phyloP scores from a whole-genome alignment of 1,140 invertebrate species.

The Anoplophora glabripennis region DNA sequence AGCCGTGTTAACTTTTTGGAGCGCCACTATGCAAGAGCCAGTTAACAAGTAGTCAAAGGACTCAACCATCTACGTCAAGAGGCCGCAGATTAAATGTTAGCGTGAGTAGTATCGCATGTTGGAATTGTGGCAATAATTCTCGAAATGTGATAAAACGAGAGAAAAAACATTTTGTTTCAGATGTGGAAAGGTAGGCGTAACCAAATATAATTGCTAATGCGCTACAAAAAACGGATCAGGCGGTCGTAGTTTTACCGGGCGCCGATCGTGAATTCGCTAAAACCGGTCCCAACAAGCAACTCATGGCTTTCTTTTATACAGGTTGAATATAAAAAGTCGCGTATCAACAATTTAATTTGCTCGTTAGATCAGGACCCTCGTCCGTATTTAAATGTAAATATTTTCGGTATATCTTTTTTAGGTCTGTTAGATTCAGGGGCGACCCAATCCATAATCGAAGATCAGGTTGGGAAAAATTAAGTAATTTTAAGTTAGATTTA shows the following conservation, averaged over 20 bases:
- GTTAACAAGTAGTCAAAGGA: no score
- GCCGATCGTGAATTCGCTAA: not conserved
- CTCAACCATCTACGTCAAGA: not conserved
- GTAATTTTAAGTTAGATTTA: no score
- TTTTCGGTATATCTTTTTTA: constrained; percentile 1
- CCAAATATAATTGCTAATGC: not conserved
- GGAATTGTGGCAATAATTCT: not conserved
- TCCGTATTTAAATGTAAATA: constrained; percentile 9
- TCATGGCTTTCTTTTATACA: not conserved
- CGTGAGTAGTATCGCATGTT: not conserved
- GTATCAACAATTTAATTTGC: not conserved
- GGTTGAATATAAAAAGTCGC: not conserved
- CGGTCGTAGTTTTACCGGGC: not conserved
- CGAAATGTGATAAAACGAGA: not conserved
- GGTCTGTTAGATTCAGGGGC: constrained; percentile 12
- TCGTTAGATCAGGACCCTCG: not conserved
- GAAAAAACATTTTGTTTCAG: not conserved
- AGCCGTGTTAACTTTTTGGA: constrained; percentile 4
- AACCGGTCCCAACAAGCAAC: no score
- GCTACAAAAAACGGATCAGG: not conserved
- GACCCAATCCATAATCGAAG: not conserved
- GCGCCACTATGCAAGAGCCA: constrained; percentile 8
- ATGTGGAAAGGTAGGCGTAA: not conserved
- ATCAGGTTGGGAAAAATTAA: no score
- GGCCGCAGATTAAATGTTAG: not conserved